Conservation (phyloP, 2,888 invertebrate species). For the Aleiodes alternator region DNA sequence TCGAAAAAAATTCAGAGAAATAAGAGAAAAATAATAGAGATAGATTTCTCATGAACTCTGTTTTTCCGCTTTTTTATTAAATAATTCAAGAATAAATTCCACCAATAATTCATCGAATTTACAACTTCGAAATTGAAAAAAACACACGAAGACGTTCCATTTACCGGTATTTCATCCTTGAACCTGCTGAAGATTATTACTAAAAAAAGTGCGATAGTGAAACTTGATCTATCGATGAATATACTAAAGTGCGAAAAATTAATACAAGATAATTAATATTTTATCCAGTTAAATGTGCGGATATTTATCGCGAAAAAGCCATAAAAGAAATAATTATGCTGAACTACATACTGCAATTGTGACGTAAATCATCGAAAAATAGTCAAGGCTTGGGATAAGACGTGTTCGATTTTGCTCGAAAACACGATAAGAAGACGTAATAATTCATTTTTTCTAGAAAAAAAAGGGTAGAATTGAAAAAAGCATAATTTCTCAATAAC, state of each 20-base stretch:
- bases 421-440: constrained; percentile 22
- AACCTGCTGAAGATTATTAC: background rate
- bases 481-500: background rate
- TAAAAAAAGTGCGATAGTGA: constrained; percentile 4
- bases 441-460: background rate
- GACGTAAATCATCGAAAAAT: constrained; percentile 28
- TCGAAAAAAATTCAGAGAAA: no score
- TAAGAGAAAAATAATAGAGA: no score
- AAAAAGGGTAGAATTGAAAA: background rate
- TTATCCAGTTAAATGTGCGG: background rate
- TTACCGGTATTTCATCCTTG: background rate
- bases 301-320: background rate
- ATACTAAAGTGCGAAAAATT: background rate
- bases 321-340: background rate
- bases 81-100: no score
- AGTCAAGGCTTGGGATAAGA: constrained; percentile 33
- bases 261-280: background rate
- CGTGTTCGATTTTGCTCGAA: background rate
- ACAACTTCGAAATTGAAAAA: no score
- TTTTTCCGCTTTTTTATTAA: no score
- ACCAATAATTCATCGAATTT: no score
- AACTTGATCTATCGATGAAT: background rate
- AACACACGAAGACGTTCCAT: no score
- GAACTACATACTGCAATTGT: background rate
- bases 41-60: no score